These are phyloP conservation scores for Dorcus hopei DNA, from an alignment of 2,888 invertebrate species.

Conservation along the genomic window DNA sequence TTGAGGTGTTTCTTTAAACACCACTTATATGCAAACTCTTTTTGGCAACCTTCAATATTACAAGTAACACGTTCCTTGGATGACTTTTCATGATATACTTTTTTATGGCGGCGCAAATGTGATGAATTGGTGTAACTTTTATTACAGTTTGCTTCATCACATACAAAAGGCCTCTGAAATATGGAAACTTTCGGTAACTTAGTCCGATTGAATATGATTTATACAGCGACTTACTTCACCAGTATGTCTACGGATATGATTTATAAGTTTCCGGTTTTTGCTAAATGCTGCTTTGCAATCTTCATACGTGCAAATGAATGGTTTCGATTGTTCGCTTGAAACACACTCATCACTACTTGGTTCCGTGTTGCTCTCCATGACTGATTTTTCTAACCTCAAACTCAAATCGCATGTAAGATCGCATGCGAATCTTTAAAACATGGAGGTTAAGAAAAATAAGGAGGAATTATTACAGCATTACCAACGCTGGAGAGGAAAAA, in stretches of 20 bases:
- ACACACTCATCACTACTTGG: constrained; percentile 13
- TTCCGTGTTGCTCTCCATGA: constrained; percentile 1
- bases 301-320: constrained; percentile 9
- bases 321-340: constrained; percentile 1
- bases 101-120: constrained; percentile 35
- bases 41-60: constrained; percentile 28
- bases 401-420: no score
- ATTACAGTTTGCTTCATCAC: constrained; percentile 28
- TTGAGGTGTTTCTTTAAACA: constrained; percentile 34
- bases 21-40: constrained; percentile 34
- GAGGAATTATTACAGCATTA: no score
- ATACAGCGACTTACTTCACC: constrained; percentile 20
- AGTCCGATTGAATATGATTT: neutral
- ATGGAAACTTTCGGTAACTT: neutral
- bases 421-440: no score
- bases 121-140: constrained; percentile 34
- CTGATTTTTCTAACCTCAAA: no score
- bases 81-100: constrained; percentile 22
- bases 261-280: constrained; percentile 20
- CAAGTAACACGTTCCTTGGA: constrained; percentile 22
- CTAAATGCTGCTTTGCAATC: constrained; percentile 20
- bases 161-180: constrained; percentile 32
- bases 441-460: no score
- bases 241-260: constrained; percentile 23
- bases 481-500: no score